Percentiles rank a stretch among this genome's conserved stretches.
phyloP scores from a whole-genome alignment of 30 jellyfish, hydroid and myxozoan genomes.

The Pseudorhiza aurosa region DNA sequence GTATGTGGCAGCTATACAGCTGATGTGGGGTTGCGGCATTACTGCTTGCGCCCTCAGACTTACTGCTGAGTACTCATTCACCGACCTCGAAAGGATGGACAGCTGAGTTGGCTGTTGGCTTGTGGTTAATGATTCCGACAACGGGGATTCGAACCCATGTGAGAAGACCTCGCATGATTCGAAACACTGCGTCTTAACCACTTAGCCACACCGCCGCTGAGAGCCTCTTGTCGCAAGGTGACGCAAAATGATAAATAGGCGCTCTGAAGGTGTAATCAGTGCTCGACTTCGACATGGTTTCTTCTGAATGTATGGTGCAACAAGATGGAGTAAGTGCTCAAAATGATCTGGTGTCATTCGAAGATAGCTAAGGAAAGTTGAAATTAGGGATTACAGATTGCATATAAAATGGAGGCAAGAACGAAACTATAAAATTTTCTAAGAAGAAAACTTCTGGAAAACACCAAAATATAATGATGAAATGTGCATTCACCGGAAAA shows the following conservation, averaged over 20 bases:
- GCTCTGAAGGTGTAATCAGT: conserved; percentile 23
- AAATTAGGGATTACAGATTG: not conserved
- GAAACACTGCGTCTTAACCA: no score
- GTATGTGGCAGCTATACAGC: no score
- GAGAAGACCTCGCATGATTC: no score
- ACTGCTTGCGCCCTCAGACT: no score
- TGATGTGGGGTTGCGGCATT: no score
- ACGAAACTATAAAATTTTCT: not conserved
- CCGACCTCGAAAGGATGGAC: no score
- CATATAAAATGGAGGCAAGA: not conserved
- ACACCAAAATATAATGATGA: not conserved
- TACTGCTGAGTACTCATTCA: no score
- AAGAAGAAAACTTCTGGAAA: no score
- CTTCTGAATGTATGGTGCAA: conserved; percentile 20
- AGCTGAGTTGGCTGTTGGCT: no score
- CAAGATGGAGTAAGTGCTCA: conserved; percentile 28
- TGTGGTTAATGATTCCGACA: no score
- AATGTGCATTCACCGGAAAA: not conserved
- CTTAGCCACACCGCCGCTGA: no score
- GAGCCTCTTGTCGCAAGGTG: conserved; percentile 25
- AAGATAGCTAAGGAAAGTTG: not conserved
- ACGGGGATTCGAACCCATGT: no score
- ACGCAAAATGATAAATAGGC: conserved; percentile 7
- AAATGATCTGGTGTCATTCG: conserved; percentile 35
- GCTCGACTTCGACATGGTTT: conserved; percentile 28